phyloP scores from a whole-genome alignment of 2,888 invertebrate genomes.

The Bimastos eiseni region DNA sequence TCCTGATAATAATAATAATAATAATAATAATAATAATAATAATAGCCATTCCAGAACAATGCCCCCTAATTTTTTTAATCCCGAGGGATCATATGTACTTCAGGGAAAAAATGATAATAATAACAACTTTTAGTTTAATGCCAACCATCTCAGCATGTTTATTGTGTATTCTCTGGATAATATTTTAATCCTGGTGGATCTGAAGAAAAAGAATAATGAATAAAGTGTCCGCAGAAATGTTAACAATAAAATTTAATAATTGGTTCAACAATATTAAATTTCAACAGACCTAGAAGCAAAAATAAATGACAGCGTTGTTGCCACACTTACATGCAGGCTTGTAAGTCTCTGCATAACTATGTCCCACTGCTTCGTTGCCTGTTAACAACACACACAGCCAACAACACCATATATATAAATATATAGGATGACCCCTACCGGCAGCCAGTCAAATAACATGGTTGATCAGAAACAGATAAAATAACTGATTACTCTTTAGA shows the following conservation, averaged over 20 bases:
- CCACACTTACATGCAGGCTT: slow-evolving; percentile 7
- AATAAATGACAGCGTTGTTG: neutral
- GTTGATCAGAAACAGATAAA: neutral
- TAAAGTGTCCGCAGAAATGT: neutral
- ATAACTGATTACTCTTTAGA: neutral
- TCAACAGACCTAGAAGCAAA: neutral
- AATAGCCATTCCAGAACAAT: too few relatives aligned
- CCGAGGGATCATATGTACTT: too few relatives aligned
- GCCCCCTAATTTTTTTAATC: too few relatives aligned
- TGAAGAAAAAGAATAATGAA: too few relatives aligned
- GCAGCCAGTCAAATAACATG: slow-evolving; percentile 13
- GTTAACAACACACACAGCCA: neutral
- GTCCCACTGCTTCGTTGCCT: slow-evolving; percentile 2
- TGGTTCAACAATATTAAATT: neutral
- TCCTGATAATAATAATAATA: too few relatives aligned
- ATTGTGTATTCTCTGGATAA: too few relatives aligned
- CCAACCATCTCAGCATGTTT: too few relatives aligned
- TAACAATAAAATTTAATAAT: neutral
- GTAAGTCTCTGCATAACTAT: neutral
- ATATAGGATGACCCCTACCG: neutral
- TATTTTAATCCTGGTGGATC: too few relatives aligned
- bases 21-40: too few relatives aligned
- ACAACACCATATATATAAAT: neutral
- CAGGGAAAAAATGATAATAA: too few relatives aligned
- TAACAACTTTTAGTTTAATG: too few relatives aligned